Evolutionary conservation across 2,113 vertebrate species (phyloP).

Genomic region (Ondatra zibethicus): DNA sequence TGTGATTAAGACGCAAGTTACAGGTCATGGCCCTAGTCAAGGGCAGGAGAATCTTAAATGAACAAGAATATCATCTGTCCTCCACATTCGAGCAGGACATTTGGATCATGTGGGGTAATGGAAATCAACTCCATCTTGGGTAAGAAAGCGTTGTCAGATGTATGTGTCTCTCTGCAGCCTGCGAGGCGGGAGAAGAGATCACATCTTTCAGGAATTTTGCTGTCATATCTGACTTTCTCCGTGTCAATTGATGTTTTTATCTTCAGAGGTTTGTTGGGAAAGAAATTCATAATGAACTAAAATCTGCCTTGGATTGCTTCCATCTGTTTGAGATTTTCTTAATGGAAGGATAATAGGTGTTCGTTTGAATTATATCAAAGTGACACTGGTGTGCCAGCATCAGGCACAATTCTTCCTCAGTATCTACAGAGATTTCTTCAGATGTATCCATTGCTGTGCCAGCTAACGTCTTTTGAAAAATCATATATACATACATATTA

Average conservation of each 20-base stretch:
- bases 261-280: conserved; percentile 2
- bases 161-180: background rate
- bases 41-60: background rate
- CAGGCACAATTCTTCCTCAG: conserved; percentile 5
- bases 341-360: background rate
- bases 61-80: background rate
- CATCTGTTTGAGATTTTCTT: conserved; percentile 43
- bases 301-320: conserved; percentile 21
- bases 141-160: background rate
- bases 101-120: background rate
- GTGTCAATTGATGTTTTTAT: conserved; percentile 20
- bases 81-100: background rate
- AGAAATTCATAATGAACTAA: conserved; percentile 58
- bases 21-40: background rate
- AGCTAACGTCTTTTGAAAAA: conserved; percentile 2
- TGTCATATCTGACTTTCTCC: conserved; percentile 12
- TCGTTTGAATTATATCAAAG: conserved; percentile 50
- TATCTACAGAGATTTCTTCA: background rate
- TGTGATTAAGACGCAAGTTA: background rate
- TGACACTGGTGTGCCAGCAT: conserved; percentile 34
- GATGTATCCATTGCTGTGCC: background rate
- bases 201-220: background rate
- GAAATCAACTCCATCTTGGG: background rate
- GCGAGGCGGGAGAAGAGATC: background rate
- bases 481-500: background rate